Base-by-base conservation (phyloP, 2,888 invertebrate species). In the Cyclophora punctaria region DNA sequence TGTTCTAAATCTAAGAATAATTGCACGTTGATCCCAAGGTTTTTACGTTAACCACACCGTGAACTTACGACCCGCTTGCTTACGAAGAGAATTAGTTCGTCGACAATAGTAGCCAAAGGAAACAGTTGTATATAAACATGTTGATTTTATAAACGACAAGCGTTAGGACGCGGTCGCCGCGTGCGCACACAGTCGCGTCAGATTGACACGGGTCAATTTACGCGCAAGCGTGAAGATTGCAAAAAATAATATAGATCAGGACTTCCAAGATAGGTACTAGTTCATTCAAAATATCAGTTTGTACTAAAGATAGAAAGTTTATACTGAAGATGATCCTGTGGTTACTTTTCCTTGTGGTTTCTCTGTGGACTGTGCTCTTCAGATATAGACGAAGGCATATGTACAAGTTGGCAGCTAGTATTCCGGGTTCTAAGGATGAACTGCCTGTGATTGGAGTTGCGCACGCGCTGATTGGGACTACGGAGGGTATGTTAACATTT, bases 361-460 rank as follows among this genome's bases (percentile, higher is more conserved):
- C 73, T 54, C 48, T 67, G 48, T 77, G 80, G 78, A 55, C 57
- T 2, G 55, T 62, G 40, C 52, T 65, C 50, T 81, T 73, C 52
- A 69, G 74, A 61, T 76, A 67, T 45, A 67, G 61, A 42, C 71
- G 82, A 50, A 69, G 81, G 55, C 64, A 72, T 42, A 69, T 85
- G 73, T 75, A 78, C 49, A 63, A 70, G 52, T 52, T 86, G 41
- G 81, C 83, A 2, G 58, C 71, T 0, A 57, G 47, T 3, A 61
- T 80, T 46, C 72, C 72, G 2, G 51, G 35, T 2, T 42, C 69
- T 0, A 55, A 63, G 2, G 57, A 55, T 2, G 67, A 71, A 7
- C 45, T 77, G 34, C 83, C 83, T 1, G 2, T 78, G 2, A 59
- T 83, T n/a, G 84, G 85, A 2, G 7, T 79, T 7, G 71, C 80